Conservation (phyloP, 2,888 invertebrate genomes). For the Tortricodes alternella region DNA sequence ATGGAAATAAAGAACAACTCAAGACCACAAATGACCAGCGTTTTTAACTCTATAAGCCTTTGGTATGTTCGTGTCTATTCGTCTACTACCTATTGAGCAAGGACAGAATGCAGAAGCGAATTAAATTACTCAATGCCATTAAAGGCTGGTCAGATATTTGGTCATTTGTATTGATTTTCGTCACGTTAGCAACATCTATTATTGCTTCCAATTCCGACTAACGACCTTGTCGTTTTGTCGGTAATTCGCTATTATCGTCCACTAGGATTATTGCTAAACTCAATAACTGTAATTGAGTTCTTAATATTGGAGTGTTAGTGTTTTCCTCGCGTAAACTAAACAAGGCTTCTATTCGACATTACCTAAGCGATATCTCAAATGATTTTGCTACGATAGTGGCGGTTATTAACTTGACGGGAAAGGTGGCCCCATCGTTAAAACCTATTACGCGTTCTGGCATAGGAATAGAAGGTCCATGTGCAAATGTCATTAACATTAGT, state of each 20-base stretch:
- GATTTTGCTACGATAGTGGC: no score
- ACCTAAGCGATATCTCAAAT: no score
- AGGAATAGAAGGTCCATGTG: background rate
- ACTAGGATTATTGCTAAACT: background rate
- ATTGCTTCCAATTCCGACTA: constrained; percentile 47
- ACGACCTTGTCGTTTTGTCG: constrained; percentile 44
- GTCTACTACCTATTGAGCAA: constrained; percentile 24
- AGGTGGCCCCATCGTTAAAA: no score
- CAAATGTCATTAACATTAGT: background rate
- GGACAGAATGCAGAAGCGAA: constrained; percentile 35
- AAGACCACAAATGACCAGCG: constrained; percentile 6
- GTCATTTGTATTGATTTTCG: constrained; percentile 45
- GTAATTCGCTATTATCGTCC: constrained; percentile 41
- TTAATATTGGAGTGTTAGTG: background rate
- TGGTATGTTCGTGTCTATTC: constrained; percentile 18
- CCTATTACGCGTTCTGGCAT: no score
- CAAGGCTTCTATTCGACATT: no score
- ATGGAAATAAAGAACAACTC: background rate
- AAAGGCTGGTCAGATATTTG: constrained; percentile 42
- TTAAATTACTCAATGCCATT: constrained; percentile 40
- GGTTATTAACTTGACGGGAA: no score
- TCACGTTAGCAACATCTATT: constrained; percentile 42
- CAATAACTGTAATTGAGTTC: background rate
- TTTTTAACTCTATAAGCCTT: constrained; percentile 5
- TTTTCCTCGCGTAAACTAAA: background rate